phyloP scores from a whole-genome alignment of 1,140 invertebrate species.

The Homalodisca vitripennis region DNA sequence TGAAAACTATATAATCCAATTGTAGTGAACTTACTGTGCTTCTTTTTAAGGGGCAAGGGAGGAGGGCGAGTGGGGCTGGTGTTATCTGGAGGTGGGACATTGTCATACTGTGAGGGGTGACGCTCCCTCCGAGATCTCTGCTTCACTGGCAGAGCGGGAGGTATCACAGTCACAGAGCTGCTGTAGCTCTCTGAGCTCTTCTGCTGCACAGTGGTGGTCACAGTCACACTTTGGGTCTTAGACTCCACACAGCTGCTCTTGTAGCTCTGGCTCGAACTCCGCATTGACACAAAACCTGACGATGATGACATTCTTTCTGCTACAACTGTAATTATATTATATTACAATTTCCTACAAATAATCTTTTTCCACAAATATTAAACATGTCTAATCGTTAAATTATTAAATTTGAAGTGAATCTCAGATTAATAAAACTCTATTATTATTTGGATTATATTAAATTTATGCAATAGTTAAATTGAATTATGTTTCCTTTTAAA shows the following conservation, averaged over 20 bases:
- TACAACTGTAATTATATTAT: too few relatives aligned
- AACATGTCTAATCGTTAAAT: too few relatives aligned
- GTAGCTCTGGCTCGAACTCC: slow-evolving; percentile 61
- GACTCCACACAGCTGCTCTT: slow-evolving; percentile 8
- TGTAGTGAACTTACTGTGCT: slow-evolving; percentile 78
- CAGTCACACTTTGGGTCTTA: neutral
- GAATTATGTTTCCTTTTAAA: too few relatives aligned
- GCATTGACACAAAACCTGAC: slow-evolving; percentile 71
- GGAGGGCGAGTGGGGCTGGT: slow-evolving; percentile 59
- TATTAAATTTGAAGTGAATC: too few relatives aligned
- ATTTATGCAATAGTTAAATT: too few relatives aligned
- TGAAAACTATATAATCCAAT: too few relatives aligned
- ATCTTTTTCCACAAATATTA: too few relatives aligned
- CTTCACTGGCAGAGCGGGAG: slow-evolving; percentile 64
- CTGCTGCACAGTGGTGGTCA: slow-evolving; percentile 25
- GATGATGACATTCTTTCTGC: slow-evolving; percentile 40
- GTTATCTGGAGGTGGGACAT: slow-evolving; percentile 54
- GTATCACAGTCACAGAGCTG: slow-evolving; percentile 42
- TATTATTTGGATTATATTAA: too few relatives aligned
- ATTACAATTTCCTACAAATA: too few relatives aligned
- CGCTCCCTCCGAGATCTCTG: slow-evolving; percentile 55
- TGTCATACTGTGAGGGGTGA: slow-evolving; percentile 72
- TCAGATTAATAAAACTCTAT: too few relatives aligned
- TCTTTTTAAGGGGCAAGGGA: slow-evolving; percentile 87
- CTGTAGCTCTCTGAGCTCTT: slow-evolving; percentile 2